Evolutionary conservation across 2,113 vertebrate genomes (phyloP).

Genomic region (Labrus mixtus): DNA sequence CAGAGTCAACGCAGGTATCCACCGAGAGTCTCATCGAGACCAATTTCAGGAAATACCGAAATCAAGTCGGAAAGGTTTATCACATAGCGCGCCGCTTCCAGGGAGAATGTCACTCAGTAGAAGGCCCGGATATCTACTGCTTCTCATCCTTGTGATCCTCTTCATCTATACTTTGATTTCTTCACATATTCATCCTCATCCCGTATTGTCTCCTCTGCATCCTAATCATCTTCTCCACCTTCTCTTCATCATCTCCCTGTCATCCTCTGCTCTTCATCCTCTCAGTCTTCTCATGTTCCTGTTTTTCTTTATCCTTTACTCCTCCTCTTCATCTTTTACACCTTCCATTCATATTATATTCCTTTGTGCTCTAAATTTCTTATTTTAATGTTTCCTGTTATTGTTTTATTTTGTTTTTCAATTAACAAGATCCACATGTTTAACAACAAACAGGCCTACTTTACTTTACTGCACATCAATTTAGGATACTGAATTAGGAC

Average conservation of each 20-base stretch:
- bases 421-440: too few species aligned
- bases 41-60: neutral
- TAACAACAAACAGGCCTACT: too few species aligned
- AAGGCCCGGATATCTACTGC: neutral
- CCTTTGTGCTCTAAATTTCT: neutral
- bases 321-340: neutral
- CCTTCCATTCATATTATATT: neutral
- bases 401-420: neutral
- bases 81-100: too few species aligned
- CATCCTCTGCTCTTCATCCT: too few species aligned
- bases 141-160: neutral
- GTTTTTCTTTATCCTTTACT: neutral
- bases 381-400: neutral
- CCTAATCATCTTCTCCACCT: neutral
- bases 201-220: neutral
- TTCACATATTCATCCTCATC: neutral
- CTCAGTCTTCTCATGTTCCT: too few species aligned
- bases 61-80: neutral
- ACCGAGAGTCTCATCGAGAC: neutral
- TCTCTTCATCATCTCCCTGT: neutral
- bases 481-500: too few species aligned
- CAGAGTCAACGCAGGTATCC: constrained; percentile 7
- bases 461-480: too few species aligned
- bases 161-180: neutral
- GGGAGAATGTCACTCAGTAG: neutral